Base-by-base conservation (phyloP, 2,888 invertebrate species). In the Polyommatus icarus region DNA sequence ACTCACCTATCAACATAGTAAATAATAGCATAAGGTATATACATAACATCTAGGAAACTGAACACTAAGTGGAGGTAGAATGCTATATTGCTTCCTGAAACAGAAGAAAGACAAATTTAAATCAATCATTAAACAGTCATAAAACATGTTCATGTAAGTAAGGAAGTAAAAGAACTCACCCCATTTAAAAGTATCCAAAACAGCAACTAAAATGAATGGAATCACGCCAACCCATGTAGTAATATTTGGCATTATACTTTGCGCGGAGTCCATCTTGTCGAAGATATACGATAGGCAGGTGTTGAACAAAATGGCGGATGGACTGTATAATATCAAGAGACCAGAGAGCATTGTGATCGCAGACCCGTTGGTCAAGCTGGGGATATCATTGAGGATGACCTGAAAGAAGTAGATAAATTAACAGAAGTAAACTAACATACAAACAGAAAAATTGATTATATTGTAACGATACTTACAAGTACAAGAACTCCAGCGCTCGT, bases 221-320 rank as follows among this genome's bases (percentile, higher is more conserved):
- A 97, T 94, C 76, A 97, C 95, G 0, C 97, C 97, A 61, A 96
- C 91, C 90, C 96, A 96, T 0, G 96, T 96, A 18, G 96, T 96
- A 40, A 97, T 95, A 84, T 97, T 97, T 0, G 97, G 97, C 88
- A 97, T 94, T 81, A 97, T 96, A 79, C 97, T 96, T 85, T 97
- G 97, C 0, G 97, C 97, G 5, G 97, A 97, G 86, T 98, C 98
- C 93, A 96, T 96, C 85, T 97, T 97, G 87, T 97, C 96, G 87
- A 98, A 98, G 76, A 97, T 94, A 85, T 97, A 98, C 46, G 97
- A 97, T 57, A 97, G 91, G 82, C 96, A 96, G 0, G 97, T 96
- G 83, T 96, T 96, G 86, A 97, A 96, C 81, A 98, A 91, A 75
- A 97, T 96, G 81, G 96, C 96, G 29, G 97, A 95, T 3, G 97